Conservation (phyloP, 2,113 vertebrate genomes). For the Xiphophorus couchianus region DNA sequence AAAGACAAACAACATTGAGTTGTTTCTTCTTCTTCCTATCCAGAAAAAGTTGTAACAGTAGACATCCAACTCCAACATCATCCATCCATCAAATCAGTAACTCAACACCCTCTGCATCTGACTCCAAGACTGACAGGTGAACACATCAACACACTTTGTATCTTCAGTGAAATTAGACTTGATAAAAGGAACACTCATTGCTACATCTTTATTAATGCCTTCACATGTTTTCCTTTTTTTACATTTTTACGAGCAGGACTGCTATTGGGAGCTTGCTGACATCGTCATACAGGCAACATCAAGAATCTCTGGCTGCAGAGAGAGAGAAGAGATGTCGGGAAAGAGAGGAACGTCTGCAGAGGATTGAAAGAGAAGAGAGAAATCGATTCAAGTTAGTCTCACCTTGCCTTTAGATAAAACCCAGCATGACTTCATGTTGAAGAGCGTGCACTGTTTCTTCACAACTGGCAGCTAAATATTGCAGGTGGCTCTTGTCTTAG, state of each 20-base stretch:
- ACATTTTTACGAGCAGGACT: slow-evolving; percentile 72
- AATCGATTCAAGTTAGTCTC: slow-evolving; percentile 91
- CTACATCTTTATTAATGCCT: neutral
- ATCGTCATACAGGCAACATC: slow-evolving; percentile 94
- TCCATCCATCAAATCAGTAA: slow-evolving; percentile 71
- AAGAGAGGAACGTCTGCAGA: slow-evolving; percentile 94
- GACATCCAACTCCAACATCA: slow-evolving; percentile 67
- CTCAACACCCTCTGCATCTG: slow-evolving; percentile 74
- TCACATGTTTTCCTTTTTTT: neutral
- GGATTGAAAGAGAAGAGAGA: slow-evolving; percentile 94
- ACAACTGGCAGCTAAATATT: slow-evolving; percentile 4
- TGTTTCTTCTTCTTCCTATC: slow-evolving; percentile 22
- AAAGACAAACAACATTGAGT: slow-evolving; percentile 16
- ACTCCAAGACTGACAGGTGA: slow-evolving; percentile 86
- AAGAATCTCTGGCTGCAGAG: slow-evolving; percentile 92
- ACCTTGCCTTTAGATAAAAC: slow-evolving; percentile 8
- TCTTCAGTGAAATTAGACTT: neutral
- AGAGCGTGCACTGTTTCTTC: slow-evolving; percentile 8
- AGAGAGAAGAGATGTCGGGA: slow-evolving; percentile 90
- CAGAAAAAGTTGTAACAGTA: slow-evolving; percentile 83
- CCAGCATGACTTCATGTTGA: slow-evolving; percentile 1
- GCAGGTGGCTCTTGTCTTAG: slow-evolving; percentile 12
- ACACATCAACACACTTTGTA: neutral
- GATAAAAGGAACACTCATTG: neutral
- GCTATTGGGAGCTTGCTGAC: slow-evolving; percentile 87